These are phyloP conservation scores for Tiphia femorata DNA, from an alignment of 2,888 invertebrate species.

Conservation along the genomic window DNA sequence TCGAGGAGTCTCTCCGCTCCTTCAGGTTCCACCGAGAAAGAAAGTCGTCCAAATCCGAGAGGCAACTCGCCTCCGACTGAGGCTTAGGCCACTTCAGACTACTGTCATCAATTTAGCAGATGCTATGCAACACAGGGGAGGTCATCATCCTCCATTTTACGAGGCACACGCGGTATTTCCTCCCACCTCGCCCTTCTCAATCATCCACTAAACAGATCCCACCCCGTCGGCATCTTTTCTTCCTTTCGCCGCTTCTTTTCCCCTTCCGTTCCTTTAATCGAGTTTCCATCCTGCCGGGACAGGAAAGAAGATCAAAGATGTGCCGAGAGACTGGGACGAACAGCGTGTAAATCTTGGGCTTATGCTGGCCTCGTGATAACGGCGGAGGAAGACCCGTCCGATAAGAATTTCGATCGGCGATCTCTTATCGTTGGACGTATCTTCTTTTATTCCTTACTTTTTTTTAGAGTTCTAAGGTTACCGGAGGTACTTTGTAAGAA, in stretches of 20 bases:
- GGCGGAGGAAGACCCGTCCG: no score
- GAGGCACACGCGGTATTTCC: constrained; percentile 36
- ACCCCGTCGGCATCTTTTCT: constrained; percentile 17
- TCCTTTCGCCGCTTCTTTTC: constrained; percentile 15
- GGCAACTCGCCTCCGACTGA: constrained; percentile 47
- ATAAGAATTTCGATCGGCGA: no score
- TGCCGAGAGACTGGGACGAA: no score
- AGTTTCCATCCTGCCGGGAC: no score
- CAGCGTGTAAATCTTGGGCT: no score
- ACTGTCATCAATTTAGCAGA: constrained; percentile 61
- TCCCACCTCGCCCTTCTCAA: constrained; percentile 33
- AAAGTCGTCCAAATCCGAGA: constrained; percentile 26
- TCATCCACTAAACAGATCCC: constrained; percentile 25
- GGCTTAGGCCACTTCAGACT: constrained; percentile 58
- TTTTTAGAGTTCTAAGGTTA: no score
- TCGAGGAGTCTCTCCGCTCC: constrained; percentile 13
- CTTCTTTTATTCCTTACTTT: no score
- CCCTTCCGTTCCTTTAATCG: no score
- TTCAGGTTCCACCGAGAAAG: constrained; percentile 8
- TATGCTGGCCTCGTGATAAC: no score
- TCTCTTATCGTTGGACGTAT: no score
- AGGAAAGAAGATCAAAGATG: no score
- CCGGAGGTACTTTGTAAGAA: no score
- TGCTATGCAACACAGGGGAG: constrained; percentile 52
- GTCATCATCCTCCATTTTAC: constrained; percentile 58